These are phyloP conservation scores for Ctenopoma multispine DNA, from an alignment of 2,797 vertebrate species.

Conservation along the genomic window DNA sequence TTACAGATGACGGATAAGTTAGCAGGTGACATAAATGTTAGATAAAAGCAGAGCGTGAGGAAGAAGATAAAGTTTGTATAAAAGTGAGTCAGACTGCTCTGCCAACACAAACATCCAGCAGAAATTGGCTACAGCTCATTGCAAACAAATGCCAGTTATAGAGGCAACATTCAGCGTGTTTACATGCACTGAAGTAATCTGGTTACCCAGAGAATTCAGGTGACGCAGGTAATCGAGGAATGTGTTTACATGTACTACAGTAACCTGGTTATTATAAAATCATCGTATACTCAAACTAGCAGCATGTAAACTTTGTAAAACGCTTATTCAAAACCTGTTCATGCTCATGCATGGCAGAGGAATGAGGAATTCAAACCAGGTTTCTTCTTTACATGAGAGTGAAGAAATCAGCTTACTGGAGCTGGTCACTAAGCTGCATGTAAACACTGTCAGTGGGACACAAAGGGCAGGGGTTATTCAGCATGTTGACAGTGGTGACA, in stretches of 20 bases:
- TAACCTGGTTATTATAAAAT: too few species aligned
- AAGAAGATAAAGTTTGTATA: constrained; percentile 3
- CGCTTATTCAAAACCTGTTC: too few species aligned
- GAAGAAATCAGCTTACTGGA: background rate
- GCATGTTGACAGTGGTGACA: constrained; percentile 61
- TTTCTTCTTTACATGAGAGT: background rate
- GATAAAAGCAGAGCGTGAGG: background rate
- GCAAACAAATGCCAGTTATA: background rate
- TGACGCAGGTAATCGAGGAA: too few species aligned
- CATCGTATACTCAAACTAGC: too few species aligned
- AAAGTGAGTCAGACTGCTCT: constrained; percentile 10
- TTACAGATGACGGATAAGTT: constrained; percentile 3
- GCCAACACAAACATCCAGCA: constrained; percentile 28
- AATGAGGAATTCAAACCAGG: background rate
- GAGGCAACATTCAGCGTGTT: background rate
- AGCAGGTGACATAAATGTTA: constrained; percentile 30
- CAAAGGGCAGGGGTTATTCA: constrained; percentile 18
- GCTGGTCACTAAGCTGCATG: background rate
- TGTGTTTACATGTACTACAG: too few species aligned
- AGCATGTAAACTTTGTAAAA: too few species aligned
- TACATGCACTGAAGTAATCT: background rate
- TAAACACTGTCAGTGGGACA: background rate
- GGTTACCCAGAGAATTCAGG: too few species aligned
- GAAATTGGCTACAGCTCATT: constrained; percentile 30
- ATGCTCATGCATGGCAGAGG: too few species aligned